These are phyloP conservation scores for Synergus japonicus DNA, from an alignment of 2,888 invertebrate species.

Conservation along the genomic window DNA sequence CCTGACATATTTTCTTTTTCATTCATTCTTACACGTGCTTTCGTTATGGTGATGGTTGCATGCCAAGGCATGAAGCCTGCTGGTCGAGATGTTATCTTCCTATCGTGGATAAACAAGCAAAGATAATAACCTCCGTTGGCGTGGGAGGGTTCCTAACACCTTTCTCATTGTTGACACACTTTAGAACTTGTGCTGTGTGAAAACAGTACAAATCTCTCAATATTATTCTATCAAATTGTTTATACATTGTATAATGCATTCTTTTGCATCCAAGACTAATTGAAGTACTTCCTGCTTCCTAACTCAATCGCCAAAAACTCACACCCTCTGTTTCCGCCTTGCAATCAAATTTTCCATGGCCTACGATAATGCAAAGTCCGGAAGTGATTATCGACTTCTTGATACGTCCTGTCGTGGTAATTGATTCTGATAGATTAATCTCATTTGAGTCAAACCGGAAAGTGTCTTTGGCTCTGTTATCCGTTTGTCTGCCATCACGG, in stretches of 20 bases:
- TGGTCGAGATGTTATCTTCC: conserved; percentile 28
- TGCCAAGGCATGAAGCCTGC: conserved; percentile 19
- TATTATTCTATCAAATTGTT: not conserved
- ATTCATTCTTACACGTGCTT: not conserved
- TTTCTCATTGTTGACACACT: conserved; percentile 36
- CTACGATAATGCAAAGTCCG: conserved; percentile 46
- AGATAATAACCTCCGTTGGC: conserved; percentile 23
- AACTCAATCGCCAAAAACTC: not conserved
- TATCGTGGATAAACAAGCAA: conserved; percentile 40
- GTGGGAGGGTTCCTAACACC: conserved; percentile 39
- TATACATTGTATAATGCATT: not conserved
- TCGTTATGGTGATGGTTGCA: conserved; percentile 22
- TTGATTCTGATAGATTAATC: conserved; percentile 68
- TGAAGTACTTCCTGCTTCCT: not conserved
- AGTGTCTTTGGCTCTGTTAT: conserved; percentile 61
- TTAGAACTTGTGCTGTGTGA: conserved; percentile 17
- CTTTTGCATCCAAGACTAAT: not conserved
- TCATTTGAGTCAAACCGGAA: conserved; percentile 62
- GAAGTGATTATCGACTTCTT: conserved; percentile 59
- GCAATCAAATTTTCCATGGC: not conserved
- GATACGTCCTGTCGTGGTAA: conserved; percentile 65
- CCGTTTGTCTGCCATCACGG: conserved; percentile 58
- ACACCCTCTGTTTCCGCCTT: not conserved
- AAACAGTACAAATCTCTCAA: conserved; percentile 31
- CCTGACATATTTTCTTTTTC: not conserved